phyloP scores from a whole-genome alignment of 2,113 vertebrate species.

The Lichenostomus cassidix region DNA sequence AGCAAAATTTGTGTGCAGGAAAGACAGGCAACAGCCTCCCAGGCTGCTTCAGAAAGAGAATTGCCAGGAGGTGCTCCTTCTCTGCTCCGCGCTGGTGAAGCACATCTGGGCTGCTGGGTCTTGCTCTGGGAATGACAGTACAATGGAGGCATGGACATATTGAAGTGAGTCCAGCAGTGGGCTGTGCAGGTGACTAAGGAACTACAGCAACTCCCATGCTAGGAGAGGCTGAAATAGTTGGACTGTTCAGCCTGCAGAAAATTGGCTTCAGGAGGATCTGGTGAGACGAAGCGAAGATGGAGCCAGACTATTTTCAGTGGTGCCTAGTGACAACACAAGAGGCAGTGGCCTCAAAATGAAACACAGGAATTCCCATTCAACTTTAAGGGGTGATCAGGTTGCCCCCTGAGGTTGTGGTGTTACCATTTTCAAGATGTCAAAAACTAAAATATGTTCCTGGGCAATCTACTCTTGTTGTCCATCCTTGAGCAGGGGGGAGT shows the following conservation, averaged over 20 bases:
- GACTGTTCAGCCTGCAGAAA: not conserved
- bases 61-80: not conserved
- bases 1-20: not conserved
- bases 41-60: not conserved
- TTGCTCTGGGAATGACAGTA: not conserved
- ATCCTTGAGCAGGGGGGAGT: rapidly evolving
- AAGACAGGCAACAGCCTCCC: not conserved
- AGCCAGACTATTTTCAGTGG: not conserved
- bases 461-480: not conserved
- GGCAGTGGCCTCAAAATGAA: not conserved
- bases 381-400: not conserved
- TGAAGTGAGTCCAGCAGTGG: not conserved
- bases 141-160: not conserved
- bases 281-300: not conserved
- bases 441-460: not conserved
- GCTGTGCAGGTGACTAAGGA: no score
- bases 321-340: not conserved
- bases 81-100: not conserved
- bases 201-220: not conserved
- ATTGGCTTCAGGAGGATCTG: not conserved
- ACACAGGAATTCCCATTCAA: not conserved
- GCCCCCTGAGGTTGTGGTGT: not conserved
- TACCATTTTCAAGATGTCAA: not conserved
- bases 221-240: not conserved
- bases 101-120: not conserved